Percentiles rank a stretch among this genome's conserved stretches.
Evolutionary conservation across 2,888 invertebrate genomes (phyloP).

Genomic region (Apantesis nais): DNA sequence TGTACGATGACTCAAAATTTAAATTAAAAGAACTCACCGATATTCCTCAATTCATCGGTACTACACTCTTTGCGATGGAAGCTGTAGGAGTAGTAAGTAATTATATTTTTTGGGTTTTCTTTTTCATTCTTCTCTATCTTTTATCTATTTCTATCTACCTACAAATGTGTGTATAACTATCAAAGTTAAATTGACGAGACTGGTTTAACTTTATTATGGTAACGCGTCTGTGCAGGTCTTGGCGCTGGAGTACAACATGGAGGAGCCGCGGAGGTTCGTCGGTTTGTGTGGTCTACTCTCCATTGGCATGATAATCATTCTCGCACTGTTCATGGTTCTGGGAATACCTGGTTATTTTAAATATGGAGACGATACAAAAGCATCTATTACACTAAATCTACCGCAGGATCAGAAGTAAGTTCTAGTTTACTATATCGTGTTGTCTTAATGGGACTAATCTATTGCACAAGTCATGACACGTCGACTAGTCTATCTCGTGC

Average conservation of each 20-base stretch:
- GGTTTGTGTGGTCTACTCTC: constrained; percentile 89
- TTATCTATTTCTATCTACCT: too few species aligned
- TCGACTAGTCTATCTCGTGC: constrained; percentile 89
- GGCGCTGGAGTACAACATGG: constrained; percentile 97
- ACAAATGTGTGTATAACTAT: too few species aligned
- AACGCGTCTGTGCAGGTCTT: constrained; percentile 86
- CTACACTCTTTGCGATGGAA: constrained; percentile 15
- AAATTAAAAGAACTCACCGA: background rate
- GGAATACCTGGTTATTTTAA: constrained; percentile 95
- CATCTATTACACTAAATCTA: constrained; percentile 95
- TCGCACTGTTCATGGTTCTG: constrained; percentile 89
- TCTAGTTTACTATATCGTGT: constrained; percentile 74
- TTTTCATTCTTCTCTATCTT: background rate
- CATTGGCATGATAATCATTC: constrained; percentile 90
- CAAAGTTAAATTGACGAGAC: too few species aligned
- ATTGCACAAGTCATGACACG: constrained; percentile 92
- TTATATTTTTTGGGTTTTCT: constrained; percentile 17
- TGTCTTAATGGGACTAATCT: constrained; percentile 90
- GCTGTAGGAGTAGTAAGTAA: constrained; percentile 23
- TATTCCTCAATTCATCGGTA: constrained; percentile 16
- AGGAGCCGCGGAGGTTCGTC: constrained; percentile 88
- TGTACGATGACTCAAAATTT: background rate
- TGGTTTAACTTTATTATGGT: background rate
- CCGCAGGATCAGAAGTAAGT: constrained; percentile 86
- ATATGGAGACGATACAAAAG: constrained; percentile 89